Base-by-base conservation (phyloP, 2,888 invertebrate species). In the Hirtodrosophila cameraria region DNA sequence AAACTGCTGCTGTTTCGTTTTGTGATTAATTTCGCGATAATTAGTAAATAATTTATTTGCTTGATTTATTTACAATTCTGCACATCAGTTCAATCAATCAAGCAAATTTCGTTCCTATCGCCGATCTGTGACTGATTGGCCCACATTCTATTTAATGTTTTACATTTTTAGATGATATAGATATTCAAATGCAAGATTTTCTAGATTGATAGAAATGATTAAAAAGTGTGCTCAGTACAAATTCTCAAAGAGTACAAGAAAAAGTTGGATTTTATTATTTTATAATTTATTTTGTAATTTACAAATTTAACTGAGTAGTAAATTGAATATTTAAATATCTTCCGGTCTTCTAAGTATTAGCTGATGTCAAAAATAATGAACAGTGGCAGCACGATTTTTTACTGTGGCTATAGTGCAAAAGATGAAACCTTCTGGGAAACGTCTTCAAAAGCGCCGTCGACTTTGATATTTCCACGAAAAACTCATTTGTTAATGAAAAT, bases 21-120 rank as follows among this genome's bases (percentile, higher is more conserved):
- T 84, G 64, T 75, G 73, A 84, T 81, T 77, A 75, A 86, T 81
- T 68, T 68, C 42, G 49, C 48, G 54, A 66, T 78, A 75, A 86
- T 82, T 84, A 81, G 73, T 52, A 49, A 28, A 55, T 80, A 71
- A 86, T 76, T 86, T 83, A 83, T 86, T 61, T 86, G 61, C 49
- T 53, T 20, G 12, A 15, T 28, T 38, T 38, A 54, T 46, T 39
- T 11, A 28, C 45, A 55, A 39, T 49, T 42, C 42, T 31, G 52
- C 67, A 45, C 39, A 61, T 48, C 57, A 13, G 18, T 23, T 33
- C 45, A 15, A n/a, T 78, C 84, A 63, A 83, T 77, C 83, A 73
- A 53, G 11, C 39, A 35, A 35, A 42, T 35, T 15, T 30, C 48
- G 49, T 48, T 50, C 58, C 53, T 38, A 41, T 55, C 55, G 30